Conservation (phyloP, 2,888 invertebrate species). For the Folsomia manolachei region DNA sequence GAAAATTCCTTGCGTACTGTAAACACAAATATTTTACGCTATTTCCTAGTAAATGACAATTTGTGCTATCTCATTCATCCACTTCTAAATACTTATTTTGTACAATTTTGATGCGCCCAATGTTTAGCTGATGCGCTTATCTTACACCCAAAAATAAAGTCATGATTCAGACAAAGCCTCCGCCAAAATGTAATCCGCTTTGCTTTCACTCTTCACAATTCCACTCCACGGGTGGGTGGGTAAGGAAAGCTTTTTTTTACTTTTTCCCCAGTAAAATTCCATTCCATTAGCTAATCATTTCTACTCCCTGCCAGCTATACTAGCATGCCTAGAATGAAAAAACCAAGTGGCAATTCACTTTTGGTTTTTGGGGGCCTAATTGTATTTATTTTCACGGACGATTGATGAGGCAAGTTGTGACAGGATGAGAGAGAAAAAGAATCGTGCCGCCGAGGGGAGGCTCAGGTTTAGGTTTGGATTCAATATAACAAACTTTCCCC, state of each 20-base stretch:
- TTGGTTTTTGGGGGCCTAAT: background rate
- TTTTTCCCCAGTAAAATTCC: background rate
- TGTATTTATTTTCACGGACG: slow-evolving; percentile 9
- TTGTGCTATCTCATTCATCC: background rate
- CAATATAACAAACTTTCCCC: background rate
- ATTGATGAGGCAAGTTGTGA: slow-evolving; percentile 8
- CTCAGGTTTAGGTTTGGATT: background rate
- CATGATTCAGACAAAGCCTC: too few species aligned
- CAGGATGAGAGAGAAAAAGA: background rate
- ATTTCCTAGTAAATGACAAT: too few species aligned
- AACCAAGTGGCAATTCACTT: slow-evolving; percentile 9
- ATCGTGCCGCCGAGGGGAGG: background rate
- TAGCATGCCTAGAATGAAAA: background rate
- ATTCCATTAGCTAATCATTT: slow-evolving; percentile 6
- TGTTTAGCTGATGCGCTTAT: background rate
- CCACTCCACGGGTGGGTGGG: background rate
- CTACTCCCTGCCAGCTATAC: background rate
- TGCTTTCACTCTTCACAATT: too few species aligned
- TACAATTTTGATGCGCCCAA: background rate
- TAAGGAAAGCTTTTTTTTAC: background rate
- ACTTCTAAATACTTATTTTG: background rate
- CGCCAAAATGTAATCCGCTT: background rate
- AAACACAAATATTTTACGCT: too few species aligned
- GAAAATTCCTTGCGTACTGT: background rate
- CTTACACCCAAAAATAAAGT: too few species aligned